Evolutionary conservation across 2,113 vertebrate genomes (phyloP), one percentile per base, ranked within the genome.

Genomic region (Oryzias curvinotus): DNA sequence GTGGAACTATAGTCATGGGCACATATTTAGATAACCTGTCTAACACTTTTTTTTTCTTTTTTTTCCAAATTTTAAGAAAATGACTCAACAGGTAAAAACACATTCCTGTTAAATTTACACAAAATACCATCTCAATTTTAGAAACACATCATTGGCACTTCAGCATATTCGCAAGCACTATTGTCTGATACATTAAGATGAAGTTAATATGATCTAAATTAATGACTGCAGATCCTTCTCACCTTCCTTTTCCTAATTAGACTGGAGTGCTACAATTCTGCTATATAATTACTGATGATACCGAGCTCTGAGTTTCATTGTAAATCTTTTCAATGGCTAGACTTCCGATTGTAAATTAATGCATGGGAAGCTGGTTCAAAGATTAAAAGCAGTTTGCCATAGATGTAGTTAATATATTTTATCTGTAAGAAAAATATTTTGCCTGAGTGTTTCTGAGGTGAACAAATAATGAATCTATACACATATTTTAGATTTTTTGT

Each of bases 271-370:
- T 67, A 83, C 49, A 64, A 64, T 75, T 75, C 49, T 73, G 62
- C 18, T 12, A 77, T 73, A 50, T 86, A 86, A 91, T 89, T 89
- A 89, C 78, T 76, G 67, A 70, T 75, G 67, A 86, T 88, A 86
- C 85, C 82, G 76, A 79, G 72, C 76, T 86, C 68, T 85, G 79
- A 86, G 78, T 85, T 88, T 88, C 83, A 86, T 91, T 89, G 83
- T 65, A 70, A 80, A 62, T 73, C 75, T 78, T 78, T 79, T 88
- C 88, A 87, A 81, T 67, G 80, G 51, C 64, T 42, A 66, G 71
- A 60, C 73, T 59, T 59, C n/a, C 61, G 68, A 71, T 84, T 51
- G 47, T 66, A 67, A 77, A 66, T 77, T 83, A 73, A 80, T 68
- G 75, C 73, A 53, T 71, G 50, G 56, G 65, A 65, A 59, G 81